A percentile compares a stretch with the other conserved stretches of the same genome.
These are phyloP conservation scores for Muscidifurax raptorellus DNA, from an alignment of 1,140 invertebrate species.

Conservation along the genomic window DNA sequence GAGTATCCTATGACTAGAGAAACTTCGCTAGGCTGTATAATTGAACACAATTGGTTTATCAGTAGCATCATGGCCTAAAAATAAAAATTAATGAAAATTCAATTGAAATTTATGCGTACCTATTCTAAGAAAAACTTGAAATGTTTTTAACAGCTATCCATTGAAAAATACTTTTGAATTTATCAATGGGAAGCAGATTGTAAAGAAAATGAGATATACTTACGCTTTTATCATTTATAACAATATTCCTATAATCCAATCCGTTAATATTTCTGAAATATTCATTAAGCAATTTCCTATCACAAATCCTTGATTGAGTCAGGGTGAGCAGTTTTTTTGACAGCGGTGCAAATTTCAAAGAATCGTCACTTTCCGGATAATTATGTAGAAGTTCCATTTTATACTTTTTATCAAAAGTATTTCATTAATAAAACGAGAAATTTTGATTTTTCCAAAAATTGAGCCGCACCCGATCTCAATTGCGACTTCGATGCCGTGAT, in stretches of 20 bases:
- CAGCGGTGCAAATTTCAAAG: conserved; percentile 52
- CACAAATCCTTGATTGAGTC: conserved; percentile 63
- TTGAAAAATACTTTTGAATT: no score
- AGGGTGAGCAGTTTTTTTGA: conserved; percentile 67
- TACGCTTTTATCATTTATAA: conserved; percentile 69
- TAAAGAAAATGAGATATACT: conserved; percentile 41
- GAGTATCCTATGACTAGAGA: conserved; percentile 70
- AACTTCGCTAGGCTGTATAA: conserved; percentile 68
- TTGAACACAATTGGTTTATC: conserved; percentile 70
- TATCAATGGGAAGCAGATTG: no score
- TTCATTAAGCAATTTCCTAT: conserved; percentile 68
- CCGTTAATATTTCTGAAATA: conserved; percentile 71
- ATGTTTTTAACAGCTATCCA: background rate
- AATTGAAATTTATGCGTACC: background rate
- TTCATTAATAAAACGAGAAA: background rate
- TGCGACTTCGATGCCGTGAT: background rate
- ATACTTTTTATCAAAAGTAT: conserved; percentile 17
- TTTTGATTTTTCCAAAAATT: conserved; percentile 12
- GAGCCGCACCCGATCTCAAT: background rate
- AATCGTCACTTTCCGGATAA: conserved; percentile 36
- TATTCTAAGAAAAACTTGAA: background rate
- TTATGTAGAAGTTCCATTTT: conserved; percentile 49
- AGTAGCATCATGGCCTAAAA: conserved; percentile 69
- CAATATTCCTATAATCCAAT: conserved; percentile 67
- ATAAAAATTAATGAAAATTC: conserved; percentile 16